phyloP scores from a whole-genome alignment of 2,888 invertebrate species.

The Phengaris arion region DNA sequence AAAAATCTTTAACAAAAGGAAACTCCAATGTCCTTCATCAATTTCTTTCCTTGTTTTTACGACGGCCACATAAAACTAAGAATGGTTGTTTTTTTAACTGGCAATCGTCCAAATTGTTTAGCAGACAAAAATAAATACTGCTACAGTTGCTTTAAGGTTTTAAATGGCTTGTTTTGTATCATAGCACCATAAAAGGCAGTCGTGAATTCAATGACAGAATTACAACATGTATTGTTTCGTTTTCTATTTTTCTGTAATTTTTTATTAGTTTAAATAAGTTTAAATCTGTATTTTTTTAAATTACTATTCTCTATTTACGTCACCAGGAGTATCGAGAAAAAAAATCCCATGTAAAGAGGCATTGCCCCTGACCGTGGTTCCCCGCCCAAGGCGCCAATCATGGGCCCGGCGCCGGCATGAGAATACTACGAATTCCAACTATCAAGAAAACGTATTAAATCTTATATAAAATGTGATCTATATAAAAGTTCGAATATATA shows the following conservation, averaged over 20 bases:
- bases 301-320: too few relatives aligned
- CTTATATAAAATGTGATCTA: too few relatives aligned
- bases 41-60: slow-evolving; percentile 26
- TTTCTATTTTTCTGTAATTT: neutral
- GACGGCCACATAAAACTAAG: slow-evolving; percentile 18
- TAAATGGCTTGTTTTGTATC: neutral
- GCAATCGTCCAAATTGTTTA: slow-evolving; percentile 15
- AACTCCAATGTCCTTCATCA: slow-evolving; percentile 17
- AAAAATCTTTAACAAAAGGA: slow-evolving; percentile 11
- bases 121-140: slow-evolving; percentile 6
- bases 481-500: too few relatives aligned
- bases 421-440: too few relatives aligned
- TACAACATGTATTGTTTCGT: neutral
- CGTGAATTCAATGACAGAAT: slow-evolving; percentile 23
- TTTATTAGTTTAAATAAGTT: too few relatives aligned
- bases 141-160: slow-evolving; percentile 3
- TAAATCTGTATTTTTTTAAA: neutral
- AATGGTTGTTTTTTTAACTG: slow-evolving; percentile 28
- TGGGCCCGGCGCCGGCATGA: too few relatives aligned
- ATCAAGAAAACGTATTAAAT: too few relatives aligned
- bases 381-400: too few relatives aligned
- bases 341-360: too few relatives aligned
- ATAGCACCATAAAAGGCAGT: neutral
- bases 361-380: too few relatives aligned
- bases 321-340: too few relatives aligned